Evolutionary conservation across 1,140 invertebrate genomes (phyloP).

Genomic region (Tenebrio molitor): DNA sequence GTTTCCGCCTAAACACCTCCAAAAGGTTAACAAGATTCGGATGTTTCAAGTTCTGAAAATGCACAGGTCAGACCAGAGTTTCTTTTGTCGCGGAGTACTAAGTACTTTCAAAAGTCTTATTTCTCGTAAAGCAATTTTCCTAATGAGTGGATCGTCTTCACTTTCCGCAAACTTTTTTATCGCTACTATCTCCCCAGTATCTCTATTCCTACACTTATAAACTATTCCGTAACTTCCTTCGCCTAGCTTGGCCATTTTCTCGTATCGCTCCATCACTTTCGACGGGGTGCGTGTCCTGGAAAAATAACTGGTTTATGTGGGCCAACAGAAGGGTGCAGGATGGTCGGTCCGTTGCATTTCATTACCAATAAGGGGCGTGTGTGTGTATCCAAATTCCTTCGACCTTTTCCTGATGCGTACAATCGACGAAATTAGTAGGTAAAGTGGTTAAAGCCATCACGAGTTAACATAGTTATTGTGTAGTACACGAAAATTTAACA

Average conservation of each 20-base stretch:
- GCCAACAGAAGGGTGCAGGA: background rate
- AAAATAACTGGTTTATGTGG: constrained; percentile 5
- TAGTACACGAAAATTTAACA: constrained; percentile 26
- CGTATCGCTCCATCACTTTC: constrained; percentile 97
- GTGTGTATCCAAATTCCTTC: constrained; percentile 44
- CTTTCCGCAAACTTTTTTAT: constrained; percentile 99
- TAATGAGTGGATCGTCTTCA: constrained; percentile 97
- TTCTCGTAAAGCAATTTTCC: constrained; percentile 98
- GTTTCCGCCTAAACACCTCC: constrained; percentile 97
- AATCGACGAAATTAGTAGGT: constrained; percentile 43
- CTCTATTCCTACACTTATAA: constrained; percentile 97
- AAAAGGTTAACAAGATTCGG: constrained; percentile 97
- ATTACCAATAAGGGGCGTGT: constrained; percentile 49
- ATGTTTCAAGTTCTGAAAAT: constrained; percentile 94
- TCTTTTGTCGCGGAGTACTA: constrained; percentile 33
- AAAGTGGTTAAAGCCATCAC: constrained; percentile 48
- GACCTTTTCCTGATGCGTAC: constrained; percentile 44
- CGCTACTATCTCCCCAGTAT: constrained; percentile 96
- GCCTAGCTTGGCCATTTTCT: constrained; percentile 95
- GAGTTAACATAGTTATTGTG: background rate
- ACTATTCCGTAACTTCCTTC: constrained; percentile 99
- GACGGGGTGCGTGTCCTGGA: constrained; percentile 84
- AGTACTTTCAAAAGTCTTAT: constrained; percentile 98
- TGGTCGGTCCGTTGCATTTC: background rate
- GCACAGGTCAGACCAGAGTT: constrained; percentile 21